These are phyloP conservation scores for Agonopterix alstromeriana DNA, from an alignment of 2,888 invertebrate genomes.

Conservation along the genomic window DNA sequence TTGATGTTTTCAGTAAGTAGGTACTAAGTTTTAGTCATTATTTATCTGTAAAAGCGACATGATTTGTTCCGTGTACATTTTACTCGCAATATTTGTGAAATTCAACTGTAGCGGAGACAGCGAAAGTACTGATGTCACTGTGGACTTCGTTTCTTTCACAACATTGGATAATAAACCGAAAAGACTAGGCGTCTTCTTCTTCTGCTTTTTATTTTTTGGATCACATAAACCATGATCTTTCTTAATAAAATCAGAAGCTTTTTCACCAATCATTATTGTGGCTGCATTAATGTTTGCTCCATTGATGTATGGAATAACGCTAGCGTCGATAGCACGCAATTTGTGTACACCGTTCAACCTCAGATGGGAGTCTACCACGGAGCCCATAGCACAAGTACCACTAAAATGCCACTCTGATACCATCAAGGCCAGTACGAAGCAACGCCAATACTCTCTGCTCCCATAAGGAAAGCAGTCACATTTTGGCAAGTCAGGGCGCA, in stretches of 20 bases:
- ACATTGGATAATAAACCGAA: too few species aligned
- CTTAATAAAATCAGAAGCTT: slow-evolving; percentile 15
- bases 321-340: slow-evolving; percentile 27
- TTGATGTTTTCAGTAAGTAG: too few species aligned
- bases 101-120: too few species aligned
- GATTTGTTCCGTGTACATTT: too few species aligned
- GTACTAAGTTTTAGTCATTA: too few species aligned
- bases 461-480: not conserved
- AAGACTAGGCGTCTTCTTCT: too few species aligned
- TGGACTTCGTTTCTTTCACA: too few species aligned
- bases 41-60: too few species aligned
- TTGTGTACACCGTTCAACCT: slow-evolving; percentile 20
- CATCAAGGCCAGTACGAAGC: slow-evolving; percentile 66
- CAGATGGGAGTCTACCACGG: slow-evolving; percentile 20
- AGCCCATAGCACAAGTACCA: slow-evolving; percentile 27
- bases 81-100: too few species aligned
- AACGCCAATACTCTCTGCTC: slow-evolving; percentile 21
- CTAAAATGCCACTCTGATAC: slow-evolving; percentile 75
- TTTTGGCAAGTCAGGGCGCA: not conserved
- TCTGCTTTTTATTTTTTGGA: too few species aligned
- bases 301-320: slow-evolving; percentile 21
- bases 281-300: slow-evolving; percentile 26
- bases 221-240: too few species aligned
- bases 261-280: slow-evolving; percentile 26
- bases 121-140: too few species aligned